Base-by-base conservation (phyloP, 2,888 invertebrate species). In the Netelia inedita region DNA sequence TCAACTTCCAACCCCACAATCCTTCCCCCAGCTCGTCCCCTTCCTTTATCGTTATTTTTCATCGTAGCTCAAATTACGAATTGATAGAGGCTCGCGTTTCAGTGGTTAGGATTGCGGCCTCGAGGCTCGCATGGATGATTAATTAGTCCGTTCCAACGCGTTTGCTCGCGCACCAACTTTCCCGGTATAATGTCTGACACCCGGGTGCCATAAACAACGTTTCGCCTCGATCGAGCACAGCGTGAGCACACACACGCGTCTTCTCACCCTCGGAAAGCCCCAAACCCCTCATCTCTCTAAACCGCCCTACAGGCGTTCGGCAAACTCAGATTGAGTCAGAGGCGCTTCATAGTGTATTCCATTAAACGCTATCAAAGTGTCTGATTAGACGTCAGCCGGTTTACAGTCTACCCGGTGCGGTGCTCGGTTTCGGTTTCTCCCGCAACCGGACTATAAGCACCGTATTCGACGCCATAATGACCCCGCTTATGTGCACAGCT, bases 301-400 rank as follows among this genome's bases (percentile, higher is more conserved):
- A 35, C 74, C 57, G 9, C 46, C 46, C 16, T 41, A 79, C 63
- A 63, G 68, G 69, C 86, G 83, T 71, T 78, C 81, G 83, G 83
- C 75, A 82, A 87, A 86, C 87, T 83, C 78, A 75, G 73, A 75
- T 43, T 68, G 68, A 71, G 78, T 19, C 79, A 55, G 35, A 14
- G 50, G 35, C 79, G 50, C 86, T 85, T 87, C 88, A 85, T 87
- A 83, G 86, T 79, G 86, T 88, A 90, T 91, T 92, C 90, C 89
- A 92, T 92, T 91, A 91, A 90, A 89, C 88, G 89, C 88, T 91
- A 92, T 91, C 92, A 91, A 91, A 90, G 88, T 89, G 90, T 90
- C 90, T 88, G 88, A 89, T 91, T 91, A 90, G 89, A 88, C 89
- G 87, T 89, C 89, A 90, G 83, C 74, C 83, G 71, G 41, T 65